Evolutionary conservation across 2,888 invertebrate genomes (phyloP), one percentile per base, ranked within the genome.

Genomic region (Drosophila vallismaia): DNA sequence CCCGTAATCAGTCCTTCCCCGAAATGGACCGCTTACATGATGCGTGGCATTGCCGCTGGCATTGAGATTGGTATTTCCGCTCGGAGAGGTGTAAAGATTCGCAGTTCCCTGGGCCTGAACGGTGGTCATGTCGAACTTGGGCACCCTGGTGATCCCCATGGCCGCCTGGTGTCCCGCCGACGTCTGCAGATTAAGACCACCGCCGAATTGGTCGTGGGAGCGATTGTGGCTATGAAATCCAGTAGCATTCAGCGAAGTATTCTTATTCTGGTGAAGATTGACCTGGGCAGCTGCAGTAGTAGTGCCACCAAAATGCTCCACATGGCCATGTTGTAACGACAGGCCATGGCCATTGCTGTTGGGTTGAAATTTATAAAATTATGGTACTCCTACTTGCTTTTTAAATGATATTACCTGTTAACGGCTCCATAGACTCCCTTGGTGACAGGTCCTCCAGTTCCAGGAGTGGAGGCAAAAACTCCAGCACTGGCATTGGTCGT

Each of bases 271-370:
- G 12, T 86, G 71, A 0, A 89, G 64, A 67, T 89, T 91, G 0
- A 76, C 62, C 8, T 77, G 80, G 0, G 75, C 80, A 6, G 75
- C 69, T 24, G 71, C 73, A 0, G 82, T 59, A 3, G 85, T 77
- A 49, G 74, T 79, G 14, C 53, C 71, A 3, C 80, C 80, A 4
- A 81, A 24, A 4, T 78, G 77, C 7, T 76, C 77, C 0, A 83
- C 89, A 28, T 85, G 78, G 4, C 78, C 63, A 42, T 88, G 89
- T 50, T 86, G 74, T 29, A 90, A 1, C 0, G 85, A 79, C 3
- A 90, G 36, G 0, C 84, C 75, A 59, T 88, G 86, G 0, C 86
- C 85, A 60, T 90, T 77, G n/a, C 90, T 91, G 29, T 46, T 4
- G 7, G 31, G 1, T 31, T 5, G 6, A 24, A 29, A 8, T 24